Evolutionary conservation across 2,113 vertebrate species (phyloP).

Genomic region (Scomber scombrus): DNA sequence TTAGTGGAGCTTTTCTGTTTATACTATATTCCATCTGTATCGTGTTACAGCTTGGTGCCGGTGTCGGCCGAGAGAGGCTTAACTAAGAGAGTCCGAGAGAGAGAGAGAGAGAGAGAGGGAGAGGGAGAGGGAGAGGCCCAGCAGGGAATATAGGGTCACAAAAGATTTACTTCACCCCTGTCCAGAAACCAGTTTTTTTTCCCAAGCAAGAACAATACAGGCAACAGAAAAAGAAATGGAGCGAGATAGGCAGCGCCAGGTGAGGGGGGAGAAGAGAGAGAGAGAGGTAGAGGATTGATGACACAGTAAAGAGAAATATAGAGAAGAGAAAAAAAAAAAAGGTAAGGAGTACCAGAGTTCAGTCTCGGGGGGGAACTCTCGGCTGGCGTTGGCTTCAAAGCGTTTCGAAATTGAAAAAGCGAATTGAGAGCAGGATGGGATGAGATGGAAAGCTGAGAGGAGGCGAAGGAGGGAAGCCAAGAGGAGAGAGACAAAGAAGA

Average conservation of each 20-base stretch:
- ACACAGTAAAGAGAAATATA: conserved; percentile 67
- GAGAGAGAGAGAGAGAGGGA: conserved; percentile 3
- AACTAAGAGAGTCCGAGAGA: conserved; percentile 55
- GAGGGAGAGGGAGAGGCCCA: conserved; percentile 47
- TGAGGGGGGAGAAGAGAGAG: conserved; percentile 12
- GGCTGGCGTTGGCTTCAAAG: conserved; percentile 78
- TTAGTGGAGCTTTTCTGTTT: conserved; percentile 73
- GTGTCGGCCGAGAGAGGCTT: conserved; percentile 58
- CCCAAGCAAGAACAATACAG: conserved; percentile 75
- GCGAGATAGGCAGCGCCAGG: conserved; percentile 54
- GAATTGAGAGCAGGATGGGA: conserved; percentile 70
- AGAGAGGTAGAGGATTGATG: conserved; percentile 71
- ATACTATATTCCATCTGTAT: conserved; percentile 77
- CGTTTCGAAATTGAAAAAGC: conserved; percentile 76
- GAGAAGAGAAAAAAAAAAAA: conserved; percentile 48
- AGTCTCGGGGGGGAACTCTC: conserved; percentile 59
- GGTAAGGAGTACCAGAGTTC: conserved; percentile 67
- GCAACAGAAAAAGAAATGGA: conserved; percentile 59
- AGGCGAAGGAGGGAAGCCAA: conserved; percentile 29
- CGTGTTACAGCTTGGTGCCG: conserved; percentile 73
- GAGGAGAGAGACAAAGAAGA: conserved; percentile 48
- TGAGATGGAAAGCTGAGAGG: conserved; percentile 59
- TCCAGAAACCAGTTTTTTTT: conserved; percentile 79
- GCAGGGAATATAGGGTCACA: conserved; percentile 74
- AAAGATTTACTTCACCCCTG: conserved; percentile 80